phyloP scores from a whole-genome alignment of 2,888 invertebrate species.

The Drosophila putrida region DNA sequence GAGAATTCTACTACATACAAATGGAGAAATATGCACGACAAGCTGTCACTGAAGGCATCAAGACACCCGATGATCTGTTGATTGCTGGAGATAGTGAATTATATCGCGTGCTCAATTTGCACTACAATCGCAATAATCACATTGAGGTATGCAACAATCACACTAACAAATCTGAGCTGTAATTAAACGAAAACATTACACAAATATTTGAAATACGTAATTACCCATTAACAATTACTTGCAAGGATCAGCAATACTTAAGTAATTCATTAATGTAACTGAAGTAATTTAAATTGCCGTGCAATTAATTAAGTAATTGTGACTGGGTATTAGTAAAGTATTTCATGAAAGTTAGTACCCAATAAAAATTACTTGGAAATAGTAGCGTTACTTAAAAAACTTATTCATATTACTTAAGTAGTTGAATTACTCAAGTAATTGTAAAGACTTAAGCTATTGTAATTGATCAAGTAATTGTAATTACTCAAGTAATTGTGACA shows the following conservation, averaged over 20 bases:
- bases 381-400: conserved; percentile 1
- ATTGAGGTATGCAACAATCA: conserved; percentile 84
- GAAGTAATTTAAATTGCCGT: neutral
- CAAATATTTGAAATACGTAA: neutral
- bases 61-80: conserved; percentile 95
- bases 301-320: conserved; percentile 13
- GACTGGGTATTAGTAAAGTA: conserved; percentile 9
- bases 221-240: neutral
- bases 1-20: conserved; percentile 99
- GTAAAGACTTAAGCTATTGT: too few species aligned
- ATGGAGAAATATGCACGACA: conserved; percentile 99
- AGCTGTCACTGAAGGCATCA: conserved; percentile 98
- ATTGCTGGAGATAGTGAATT: conserved; percentile 98
- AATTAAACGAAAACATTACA: conserved; percentile 34
- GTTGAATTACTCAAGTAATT: conserved; percentile 11
- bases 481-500: conserved; percentile 11
- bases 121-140: conserved; percentile 97
- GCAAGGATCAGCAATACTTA: neutral
- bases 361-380: neutral
- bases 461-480: too few species aligned
- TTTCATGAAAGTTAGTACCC: too few species aligned
- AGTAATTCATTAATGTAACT: neutral
- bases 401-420: neutral
- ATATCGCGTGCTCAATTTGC: conserved; percentile 98
- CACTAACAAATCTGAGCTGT: conserved; percentile 37